Percentiles rank a stretch among this genome's conserved stretches.
phyloP scores from a whole-genome alignment of 2,113 vertebrate species.

The Sisor rabdophorus region DNA sequence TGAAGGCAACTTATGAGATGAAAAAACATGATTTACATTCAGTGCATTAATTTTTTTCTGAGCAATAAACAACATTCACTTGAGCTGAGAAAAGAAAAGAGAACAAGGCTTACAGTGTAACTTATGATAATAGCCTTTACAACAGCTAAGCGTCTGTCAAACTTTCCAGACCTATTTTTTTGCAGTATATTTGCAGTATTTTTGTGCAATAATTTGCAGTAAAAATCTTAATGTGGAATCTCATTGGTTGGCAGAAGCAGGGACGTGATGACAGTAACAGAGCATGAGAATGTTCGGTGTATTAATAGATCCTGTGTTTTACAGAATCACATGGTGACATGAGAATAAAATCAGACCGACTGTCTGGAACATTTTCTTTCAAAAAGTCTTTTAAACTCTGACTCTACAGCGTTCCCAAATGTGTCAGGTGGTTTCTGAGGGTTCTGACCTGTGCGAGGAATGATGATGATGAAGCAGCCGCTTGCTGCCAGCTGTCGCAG shows the following conservation, averaged over 20 bases:
- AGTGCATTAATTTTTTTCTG: too few species aligned
- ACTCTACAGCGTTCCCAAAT: too few species aligned
- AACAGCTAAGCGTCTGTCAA: neutral
- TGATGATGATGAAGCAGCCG: constrained; percentile 95
- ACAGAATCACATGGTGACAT: too few species aligned
- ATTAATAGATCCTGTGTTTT: too few species aligned
- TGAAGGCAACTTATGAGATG: too few species aligned
- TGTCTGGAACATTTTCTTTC: too few species aligned
- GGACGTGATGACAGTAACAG: neutral
- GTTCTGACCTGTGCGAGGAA: constrained; percentile 85
- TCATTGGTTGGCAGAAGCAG: neutral
- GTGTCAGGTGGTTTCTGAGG: neutral
- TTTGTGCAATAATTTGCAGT: neutral
- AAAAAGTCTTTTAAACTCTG: too few species aligned
- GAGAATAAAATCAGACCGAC: too few species aligned
- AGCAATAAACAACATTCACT: neutral
- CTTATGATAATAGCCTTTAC: neutral
- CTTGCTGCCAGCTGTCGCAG: constrained; percentile 86
- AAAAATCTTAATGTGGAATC: neutral
- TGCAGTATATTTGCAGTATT: neutral
- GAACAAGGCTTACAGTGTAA: neutral
- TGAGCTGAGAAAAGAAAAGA: neutral
- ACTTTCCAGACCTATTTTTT: neutral
- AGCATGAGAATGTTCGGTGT: too few species aligned
- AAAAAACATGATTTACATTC: too few species aligned